Evolutionary conservation across 1,140 invertebrate genomes (phyloP), one percentile per base, ranked within the genome.

Genomic region (Spodoptera frugiperda): DNA sequence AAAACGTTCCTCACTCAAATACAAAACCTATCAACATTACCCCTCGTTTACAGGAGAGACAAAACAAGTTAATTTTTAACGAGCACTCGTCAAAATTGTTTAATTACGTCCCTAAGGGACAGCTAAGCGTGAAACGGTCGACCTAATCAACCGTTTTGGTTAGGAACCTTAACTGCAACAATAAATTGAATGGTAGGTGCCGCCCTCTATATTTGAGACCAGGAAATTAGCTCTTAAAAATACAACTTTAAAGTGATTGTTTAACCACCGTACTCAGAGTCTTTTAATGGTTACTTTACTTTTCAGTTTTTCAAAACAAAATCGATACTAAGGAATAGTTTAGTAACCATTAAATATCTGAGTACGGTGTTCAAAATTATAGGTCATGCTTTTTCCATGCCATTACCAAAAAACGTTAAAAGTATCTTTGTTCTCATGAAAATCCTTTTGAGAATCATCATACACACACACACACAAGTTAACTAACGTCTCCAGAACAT

Each of bases 11-110:
- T 30, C 54, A 59, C 57, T 9, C 19, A 75, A 78, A 54, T 39
- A 33, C 59, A 70, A 81, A 75, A 78, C 74, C 44, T 46, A 61
- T 33, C 65, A 9, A 21, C 25, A 70, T 55, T 39, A 65, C 30
- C 21, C 61, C 21, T 39, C 19, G 53, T 48, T 65, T 63, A 57
- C 63, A 15, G 76, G 83, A 76, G 44, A 83, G 83, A 89, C 87
- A 87, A 89, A 89, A 87, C 84, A 86, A 87, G 83, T 91, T 89
- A 91, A 91, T 92, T 91, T 89, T 88, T 88, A 91, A 89, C 84
- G 88, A 87, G 85, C 74, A 73, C 81, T 85, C 87, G 84, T 91
- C 87, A 91, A 89, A 90, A 89, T 88, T 86, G 85, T 90, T 91
- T 91, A 91, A 93, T 91, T 92, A 87, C 87, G 83, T 90, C 87